Conservation (phyloP, 2,888 invertebrate species). For the Ormyrus nitidulus region DNA sequence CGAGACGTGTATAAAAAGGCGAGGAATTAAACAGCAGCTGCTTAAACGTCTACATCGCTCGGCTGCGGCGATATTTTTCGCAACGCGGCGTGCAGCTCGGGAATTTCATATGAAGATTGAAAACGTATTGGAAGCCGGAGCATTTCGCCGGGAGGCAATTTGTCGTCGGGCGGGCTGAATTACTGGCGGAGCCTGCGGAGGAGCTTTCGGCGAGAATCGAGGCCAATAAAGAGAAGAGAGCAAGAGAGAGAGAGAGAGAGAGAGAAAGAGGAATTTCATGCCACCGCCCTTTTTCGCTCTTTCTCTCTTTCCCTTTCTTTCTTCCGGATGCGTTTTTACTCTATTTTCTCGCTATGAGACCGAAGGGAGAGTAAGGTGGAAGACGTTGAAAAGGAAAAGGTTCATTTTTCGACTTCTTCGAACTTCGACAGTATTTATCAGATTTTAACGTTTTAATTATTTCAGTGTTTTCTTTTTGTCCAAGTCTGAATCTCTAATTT, state of each 20-base stretch:
- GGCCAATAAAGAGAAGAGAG: constrained; percentile 31
- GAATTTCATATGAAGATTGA: constrained; percentile 56
- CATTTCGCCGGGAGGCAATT: constrained; percentile 53
- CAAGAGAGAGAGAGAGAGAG: no score
- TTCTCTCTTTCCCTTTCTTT: background rate
- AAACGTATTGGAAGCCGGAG: constrained; percentile 49
- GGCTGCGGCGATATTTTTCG: background rate
- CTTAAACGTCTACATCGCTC: background rate
- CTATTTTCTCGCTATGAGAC: background rate
- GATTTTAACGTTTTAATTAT: background rate
- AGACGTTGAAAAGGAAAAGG: background rate
- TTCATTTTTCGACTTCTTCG: background rate
- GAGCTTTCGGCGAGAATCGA: constrained; percentile 31
- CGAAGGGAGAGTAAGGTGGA: no score
- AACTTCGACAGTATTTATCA: background rate
- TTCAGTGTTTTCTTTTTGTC: background rate
- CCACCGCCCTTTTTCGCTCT: constrained; percentile 5
- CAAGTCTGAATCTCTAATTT: background rate
- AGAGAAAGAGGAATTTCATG: constrained; percentile 12
- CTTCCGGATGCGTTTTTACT: background rate
- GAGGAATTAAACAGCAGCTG: no score
- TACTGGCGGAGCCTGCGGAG: constrained; percentile 7
- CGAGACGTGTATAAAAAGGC: no score
- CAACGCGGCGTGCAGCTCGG: constrained; percentile 7
- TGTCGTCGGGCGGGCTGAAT: constrained; percentile 46